Evolutionary conservation across 2,113 vertebrate genomes (phyloP), one percentile per base, ranked within the genome.

Genomic region (Seriola dumerili): DNA sequence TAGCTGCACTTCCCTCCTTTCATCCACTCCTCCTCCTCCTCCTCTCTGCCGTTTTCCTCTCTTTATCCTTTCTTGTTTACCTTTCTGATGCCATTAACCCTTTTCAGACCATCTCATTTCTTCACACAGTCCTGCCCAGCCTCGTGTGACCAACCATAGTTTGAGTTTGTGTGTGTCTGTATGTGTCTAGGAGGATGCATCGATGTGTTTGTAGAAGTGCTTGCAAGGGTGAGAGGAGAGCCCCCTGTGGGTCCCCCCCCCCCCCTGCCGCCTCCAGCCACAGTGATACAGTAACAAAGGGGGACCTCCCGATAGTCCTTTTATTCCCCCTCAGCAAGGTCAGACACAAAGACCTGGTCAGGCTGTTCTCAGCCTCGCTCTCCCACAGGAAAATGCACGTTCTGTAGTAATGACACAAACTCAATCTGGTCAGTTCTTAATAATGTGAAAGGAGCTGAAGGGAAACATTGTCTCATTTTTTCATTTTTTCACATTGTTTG

Each of bases 231-330:
- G 95, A 93, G 89, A 80, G 90, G 92, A 89, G 87, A 81, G 88
- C 91, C 50, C 88, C 92, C 90, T 68, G 89, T 94, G 94, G 88
- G 94, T 96, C 80, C 86, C 92, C 54, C 74, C 12, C 4, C 89
- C 88, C 88, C 48, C 72, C 23, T 3, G 2, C 70, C 17, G 1
- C 83, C 94, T 91, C 73, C 58, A 36, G 68, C 68, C 89, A 85
- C 80, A 84, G 83, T 82, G 81, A 94, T 94, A 95, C 93, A 94
- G 91, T 94, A 91, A 95, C 94, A 95, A 94, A 89, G 79, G 92
- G 70, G 64, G 82, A 87, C 81, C 88, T 89, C 90, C 88, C 14
- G 42, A 76, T 88, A 77, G 85, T 80, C 83, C 78, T 89, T 91
- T 91, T 89, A 67, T 84, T 66, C 72, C 78, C 72, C 69, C 80